A percentile compares a stretch with the other conserved stretches of the same genome.
phyloP scores from a whole-genome alignment of 37 sponge, comb jelly and placozoan genomes.

The Tethya wilhelma region DNA sequence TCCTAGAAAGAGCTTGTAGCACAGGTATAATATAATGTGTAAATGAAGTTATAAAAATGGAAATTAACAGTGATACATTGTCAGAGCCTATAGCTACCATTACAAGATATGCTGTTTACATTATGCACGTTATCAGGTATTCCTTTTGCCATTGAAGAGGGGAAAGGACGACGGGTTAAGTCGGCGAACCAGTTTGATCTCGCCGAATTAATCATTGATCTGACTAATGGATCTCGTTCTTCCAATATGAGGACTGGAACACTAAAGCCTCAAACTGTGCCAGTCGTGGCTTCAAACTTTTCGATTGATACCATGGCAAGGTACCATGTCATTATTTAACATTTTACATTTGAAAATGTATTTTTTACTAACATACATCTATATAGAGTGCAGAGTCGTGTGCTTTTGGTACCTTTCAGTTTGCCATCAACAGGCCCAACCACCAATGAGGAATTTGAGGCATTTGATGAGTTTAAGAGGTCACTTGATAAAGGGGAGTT shows the following conservation, averaged over 20 bases:
- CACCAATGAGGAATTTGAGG: not conserved
- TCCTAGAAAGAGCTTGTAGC: not conserved
- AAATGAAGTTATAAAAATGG: no score
- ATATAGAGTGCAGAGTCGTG: not conserved
- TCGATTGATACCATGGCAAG: not conserved
- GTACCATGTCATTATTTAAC: not conserved
- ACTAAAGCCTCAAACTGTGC: not conserved
- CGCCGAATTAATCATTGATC: not conserved
- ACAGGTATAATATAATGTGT: no score
- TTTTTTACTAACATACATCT: not conserved
- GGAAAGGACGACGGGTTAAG: not conserved
- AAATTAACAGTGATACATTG: no score
- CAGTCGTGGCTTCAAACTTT: not conserved
- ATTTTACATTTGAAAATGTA: not conserved
- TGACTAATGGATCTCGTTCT: not conserved
- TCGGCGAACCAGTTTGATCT: not conserved
- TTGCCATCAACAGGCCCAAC: not conserved
- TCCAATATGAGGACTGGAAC: not conserved
- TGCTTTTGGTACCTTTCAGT: not conserved
- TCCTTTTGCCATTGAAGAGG: not conserved
- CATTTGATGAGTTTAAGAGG: not conserved
- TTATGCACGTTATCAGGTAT: not conserved
- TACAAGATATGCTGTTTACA: no score
- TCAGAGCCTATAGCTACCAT: no score
- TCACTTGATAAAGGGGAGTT: not conserved